Conservation (phyloP, 2,113 vertebrate genomes). For the Ptyas mucosa region DNA sequence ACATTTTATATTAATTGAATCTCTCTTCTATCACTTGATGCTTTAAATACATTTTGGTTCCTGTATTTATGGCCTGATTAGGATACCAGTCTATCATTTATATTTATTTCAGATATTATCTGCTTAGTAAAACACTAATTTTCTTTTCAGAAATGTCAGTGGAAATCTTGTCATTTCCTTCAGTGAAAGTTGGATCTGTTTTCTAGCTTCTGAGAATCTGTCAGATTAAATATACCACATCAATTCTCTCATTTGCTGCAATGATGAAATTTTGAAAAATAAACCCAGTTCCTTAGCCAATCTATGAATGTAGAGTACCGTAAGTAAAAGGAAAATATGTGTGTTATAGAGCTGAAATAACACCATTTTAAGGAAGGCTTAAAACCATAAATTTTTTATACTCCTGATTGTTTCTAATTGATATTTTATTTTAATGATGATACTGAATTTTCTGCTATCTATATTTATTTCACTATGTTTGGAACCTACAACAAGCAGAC, state of each 20-base stretch:
- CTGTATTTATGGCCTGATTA: neutral
- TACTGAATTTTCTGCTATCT: neutral
- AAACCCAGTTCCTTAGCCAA: neutral
- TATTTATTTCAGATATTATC: neutral
- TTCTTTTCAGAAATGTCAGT: neutral
- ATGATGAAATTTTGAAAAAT: neutral
- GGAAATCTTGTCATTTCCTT: neutral
- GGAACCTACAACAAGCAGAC: neutral
- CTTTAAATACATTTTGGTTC: neutral
- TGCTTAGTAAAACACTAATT: neutral
- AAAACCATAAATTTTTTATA: neutral
- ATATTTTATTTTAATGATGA: neutral
- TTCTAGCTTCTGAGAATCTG: neutral
- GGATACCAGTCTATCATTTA: neutral
- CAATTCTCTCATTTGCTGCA: neutral
- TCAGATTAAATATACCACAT: neutral
- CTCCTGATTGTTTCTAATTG: neutral
- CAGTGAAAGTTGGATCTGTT: neutral
- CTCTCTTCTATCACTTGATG: neutral
- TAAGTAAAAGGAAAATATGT: neutral
- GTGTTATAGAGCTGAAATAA: neutral
- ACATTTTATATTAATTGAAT: neutral
- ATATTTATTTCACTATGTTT: neutral
- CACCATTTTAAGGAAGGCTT: neutral
- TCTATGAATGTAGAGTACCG: neutral